Percentiles rank a stretch among this genome's conserved stretches.
Evolutionary conservation across 2,888 invertebrate species (phyloP).

Genomic region (Acronicta aceris): DNA sequence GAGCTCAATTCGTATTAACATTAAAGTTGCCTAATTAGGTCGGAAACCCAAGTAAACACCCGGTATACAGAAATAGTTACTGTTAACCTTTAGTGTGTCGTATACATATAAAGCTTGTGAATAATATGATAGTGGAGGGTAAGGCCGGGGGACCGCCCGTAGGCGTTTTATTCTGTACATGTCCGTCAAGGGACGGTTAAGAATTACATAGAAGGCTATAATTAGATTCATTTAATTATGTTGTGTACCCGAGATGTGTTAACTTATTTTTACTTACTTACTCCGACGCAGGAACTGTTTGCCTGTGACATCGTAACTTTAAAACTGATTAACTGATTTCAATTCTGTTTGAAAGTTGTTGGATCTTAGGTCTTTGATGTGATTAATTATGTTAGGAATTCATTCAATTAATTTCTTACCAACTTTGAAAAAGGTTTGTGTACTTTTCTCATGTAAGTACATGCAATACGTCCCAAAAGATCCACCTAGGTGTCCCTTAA

Average conservation of each 20-base stretch:
- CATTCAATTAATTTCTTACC: too few species aligned
- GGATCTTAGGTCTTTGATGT: too few species aligned
- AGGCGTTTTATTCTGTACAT: conserved; percentile 23
- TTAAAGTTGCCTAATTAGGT: conserved; percentile 29
- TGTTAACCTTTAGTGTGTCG: conserved; percentile 21
- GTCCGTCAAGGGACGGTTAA: conserved; percentile 2
- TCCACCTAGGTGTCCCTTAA: too few species aligned
- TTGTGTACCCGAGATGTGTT: background rate
- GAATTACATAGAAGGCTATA: background rate
- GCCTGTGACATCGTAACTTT: too few species aligned
- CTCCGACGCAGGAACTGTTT: too few species aligned
- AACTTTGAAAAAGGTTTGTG: too few species aligned
- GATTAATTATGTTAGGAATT: too few species aligned
- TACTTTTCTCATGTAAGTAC: too few species aligned
- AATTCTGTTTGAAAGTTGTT: too few species aligned
- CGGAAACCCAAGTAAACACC: conserved; percentile 27
- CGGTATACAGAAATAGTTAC: conserved; percentile 38
- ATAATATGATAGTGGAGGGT: conserved; percentile 32
- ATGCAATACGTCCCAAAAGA: too few species aligned
- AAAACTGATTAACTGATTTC: too few species aligned
- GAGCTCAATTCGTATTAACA: conserved; percentile 17
- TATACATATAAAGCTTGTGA: conserved; percentile 34
- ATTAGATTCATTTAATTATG: conserved; percentile 12
- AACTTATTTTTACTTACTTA: too few species aligned
- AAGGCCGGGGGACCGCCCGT: conserved; percentile 11